Evolutionary conservation across 2,888 invertebrate genomes (phyloP).

Genomic region (Caenorhabditis sp.): DNA sequence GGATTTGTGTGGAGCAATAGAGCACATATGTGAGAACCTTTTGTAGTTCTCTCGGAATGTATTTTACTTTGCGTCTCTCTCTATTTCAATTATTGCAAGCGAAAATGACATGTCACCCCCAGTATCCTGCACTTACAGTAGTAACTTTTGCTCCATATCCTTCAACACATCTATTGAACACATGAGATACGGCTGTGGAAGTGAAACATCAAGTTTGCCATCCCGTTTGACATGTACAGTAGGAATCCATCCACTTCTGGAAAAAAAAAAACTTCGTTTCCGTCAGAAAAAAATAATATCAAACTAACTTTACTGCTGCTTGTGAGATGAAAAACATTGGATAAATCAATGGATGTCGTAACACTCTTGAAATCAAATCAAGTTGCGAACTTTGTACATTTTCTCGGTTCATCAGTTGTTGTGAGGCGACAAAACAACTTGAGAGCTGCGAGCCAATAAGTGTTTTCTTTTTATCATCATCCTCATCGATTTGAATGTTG

Average conservation of each 20-base stretch:
- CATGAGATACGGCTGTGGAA: not conserved
- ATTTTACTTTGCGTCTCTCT: no score
- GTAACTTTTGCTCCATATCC: not conserved
- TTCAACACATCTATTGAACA: not conserved
- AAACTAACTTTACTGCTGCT: not conserved
- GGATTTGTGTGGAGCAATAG: no score
- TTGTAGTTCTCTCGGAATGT: no score
- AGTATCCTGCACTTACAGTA: not conserved
- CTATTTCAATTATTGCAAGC: no score
- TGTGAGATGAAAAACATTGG: not conserved
- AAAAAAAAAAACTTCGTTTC: not conserved
- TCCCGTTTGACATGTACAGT: not conserved
- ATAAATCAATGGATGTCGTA: conserved; percentile 4
- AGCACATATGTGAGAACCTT: no score
- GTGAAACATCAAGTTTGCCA: not conserved
- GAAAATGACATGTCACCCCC: no score
- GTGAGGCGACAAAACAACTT: not conserved
- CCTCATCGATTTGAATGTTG: not conserved
- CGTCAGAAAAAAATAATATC: not conserved
- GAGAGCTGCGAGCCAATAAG: not conserved
- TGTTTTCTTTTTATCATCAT: not conserved
- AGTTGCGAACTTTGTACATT: not conserved
- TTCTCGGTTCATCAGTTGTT: not conserved
- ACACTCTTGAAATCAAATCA: no score
- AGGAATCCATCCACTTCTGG: conserved; percentile 1